phyloP scores from a whole-genome alignment of 2,113 vertebrate genomes.

The Paralichthys olivaceus region DNA sequence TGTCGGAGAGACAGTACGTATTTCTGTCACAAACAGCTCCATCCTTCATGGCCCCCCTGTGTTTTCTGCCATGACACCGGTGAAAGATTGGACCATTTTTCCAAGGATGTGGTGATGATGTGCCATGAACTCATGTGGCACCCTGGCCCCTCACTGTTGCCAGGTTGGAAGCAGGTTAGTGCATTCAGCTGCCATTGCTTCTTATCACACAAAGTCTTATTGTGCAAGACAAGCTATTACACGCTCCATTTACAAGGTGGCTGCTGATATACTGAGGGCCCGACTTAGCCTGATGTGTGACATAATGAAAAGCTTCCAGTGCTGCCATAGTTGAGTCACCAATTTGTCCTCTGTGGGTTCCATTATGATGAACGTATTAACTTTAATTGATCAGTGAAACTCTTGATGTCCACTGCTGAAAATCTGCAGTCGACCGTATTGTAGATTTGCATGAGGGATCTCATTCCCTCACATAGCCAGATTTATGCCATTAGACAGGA shows the following conservation, averaged over 20 bases:
- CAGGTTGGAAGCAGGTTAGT: conserved; percentile 75
- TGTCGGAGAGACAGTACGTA: conserved; percentile 13
- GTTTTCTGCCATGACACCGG: conserved; percentile 14
- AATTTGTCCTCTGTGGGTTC: background rate
- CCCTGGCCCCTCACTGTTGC: conserved; percentile 82
- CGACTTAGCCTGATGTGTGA: conserved; percentile 23
- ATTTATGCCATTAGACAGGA: conserved; percentile 48
- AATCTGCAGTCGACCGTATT: conserved; percentile 11
- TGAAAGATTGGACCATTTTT: conserved; percentile 39
- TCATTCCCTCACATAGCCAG: conserved; percentile 36
- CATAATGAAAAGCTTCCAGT: conserved; percentile 34
- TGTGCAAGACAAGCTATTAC: conserved; percentile 80
- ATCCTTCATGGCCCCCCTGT: background rate
- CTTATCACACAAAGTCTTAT: conserved; percentile 87
- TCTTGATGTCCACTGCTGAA: conserved; percentile 4
- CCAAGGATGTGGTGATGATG: conserved; percentile 84
- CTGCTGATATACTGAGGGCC: conserved; percentile 35
- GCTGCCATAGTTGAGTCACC: conserved; percentile 31
- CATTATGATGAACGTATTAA: conserved; percentile 43
- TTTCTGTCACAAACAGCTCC: conserved; percentile 41
- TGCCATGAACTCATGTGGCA: conserved; percentile 87
- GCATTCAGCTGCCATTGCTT: conserved; percentile 86
- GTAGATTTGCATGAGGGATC: conserved; percentile 19
- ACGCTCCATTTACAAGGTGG: conserved; percentile 66
- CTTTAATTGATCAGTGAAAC: conserved; percentile 37